phyloP scores from a whole-genome alignment of 2,888 invertebrate species.

The Polyommatus icarus region DNA sequence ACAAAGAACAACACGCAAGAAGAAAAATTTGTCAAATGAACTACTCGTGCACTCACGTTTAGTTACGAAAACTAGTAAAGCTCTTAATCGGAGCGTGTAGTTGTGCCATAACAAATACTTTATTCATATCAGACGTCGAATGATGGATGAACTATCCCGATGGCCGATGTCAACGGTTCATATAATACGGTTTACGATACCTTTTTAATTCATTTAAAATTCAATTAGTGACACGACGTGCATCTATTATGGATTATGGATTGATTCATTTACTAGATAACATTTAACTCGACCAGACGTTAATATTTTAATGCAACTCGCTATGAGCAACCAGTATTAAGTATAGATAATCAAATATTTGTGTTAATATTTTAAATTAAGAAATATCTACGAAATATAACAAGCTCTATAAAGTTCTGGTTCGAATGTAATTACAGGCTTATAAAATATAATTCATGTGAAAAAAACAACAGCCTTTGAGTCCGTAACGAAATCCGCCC shows the following conservation, averaged over 20 bases:
- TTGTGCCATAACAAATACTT: slow-evolving; percentile 46
- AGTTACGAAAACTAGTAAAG: background rate
- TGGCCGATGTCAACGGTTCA: slow-evolving; percentile 61
- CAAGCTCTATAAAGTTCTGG: background rate
- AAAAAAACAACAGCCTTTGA: slow-evolving; percentile 49
- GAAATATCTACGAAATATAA: background rate
- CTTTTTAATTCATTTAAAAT: slow-evolving; percentile 18
- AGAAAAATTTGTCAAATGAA: no score
- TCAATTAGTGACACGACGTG: slow-evolving; percentile 5
- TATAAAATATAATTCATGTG: background rate
- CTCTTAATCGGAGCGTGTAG: background rate
- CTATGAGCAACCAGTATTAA: background rate
- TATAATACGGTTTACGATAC: slow-evolving; percentile 54
- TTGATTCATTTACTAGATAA: background rate
- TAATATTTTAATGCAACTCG: slow-evolving; percentile 9
- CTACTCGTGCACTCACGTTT: background rate
- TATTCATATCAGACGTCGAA: slow-evolving; percentile 55
- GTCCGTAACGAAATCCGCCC: slow-evolving; percentile 69
- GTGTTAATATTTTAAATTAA: background rate
- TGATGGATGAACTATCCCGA: slow-evolving; percentile 60
- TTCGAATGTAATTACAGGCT: background rate
- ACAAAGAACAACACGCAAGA: no score
- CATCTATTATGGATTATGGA: background rate
- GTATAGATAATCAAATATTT: background rate
- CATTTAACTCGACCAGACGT: background rate